Percentiles rank a stretch among this genome's conserved stretches.
These are phyloP conservation scores for Julus scanicus DNA, from an alignment of 2,888 invertebrate genomes.

Conservation along the genomic window DNA sequence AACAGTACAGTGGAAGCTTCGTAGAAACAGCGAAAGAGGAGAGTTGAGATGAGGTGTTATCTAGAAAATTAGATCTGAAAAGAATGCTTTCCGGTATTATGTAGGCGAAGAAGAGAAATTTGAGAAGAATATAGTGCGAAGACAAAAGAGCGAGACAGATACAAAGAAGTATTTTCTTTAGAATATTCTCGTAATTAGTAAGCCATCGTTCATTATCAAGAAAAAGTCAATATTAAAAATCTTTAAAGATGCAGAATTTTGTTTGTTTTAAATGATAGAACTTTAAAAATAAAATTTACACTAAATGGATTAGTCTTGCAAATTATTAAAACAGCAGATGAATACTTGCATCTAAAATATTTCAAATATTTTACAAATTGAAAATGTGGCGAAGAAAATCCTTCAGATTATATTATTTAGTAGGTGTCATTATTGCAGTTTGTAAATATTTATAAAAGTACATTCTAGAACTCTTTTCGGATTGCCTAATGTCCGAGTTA, in stretches of 20 bases:
- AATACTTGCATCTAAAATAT: too few species aligned
- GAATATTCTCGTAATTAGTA: not conserved
- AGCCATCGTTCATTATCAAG: not conserved
- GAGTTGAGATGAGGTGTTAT: constrained; percentile 3
- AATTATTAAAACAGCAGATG: too few species aligned
- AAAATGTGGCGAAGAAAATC: too few species aligned
- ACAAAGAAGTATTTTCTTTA: not conserved
- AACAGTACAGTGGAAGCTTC: not conserved
- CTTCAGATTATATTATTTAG: too few species aligned
- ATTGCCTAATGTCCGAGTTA: too few species aligned
- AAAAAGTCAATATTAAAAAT: not conserved
- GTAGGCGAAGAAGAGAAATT: not conserved
- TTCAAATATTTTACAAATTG: too few species aligned
- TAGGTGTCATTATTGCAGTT: too few species aligned
- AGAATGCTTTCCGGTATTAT: not conserved
- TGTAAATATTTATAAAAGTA: too few species aligned
- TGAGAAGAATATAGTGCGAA: not conserved
- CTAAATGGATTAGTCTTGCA: too few species aligned
- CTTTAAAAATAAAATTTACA: too few species aligned
- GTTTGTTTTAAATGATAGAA: not conserved
- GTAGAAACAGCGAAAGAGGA: not conserved
- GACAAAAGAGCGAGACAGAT: not conserved
- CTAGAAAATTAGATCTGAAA: not conserved
- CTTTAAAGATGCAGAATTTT: not conserved
- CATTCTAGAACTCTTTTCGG: too few species aligned